Evolutionary conservation across 2,888 invertebrate genomes (phyloP), one percentile per base, ranked within the genome.

Genomic region (Schizaphis graminum): DNA sequence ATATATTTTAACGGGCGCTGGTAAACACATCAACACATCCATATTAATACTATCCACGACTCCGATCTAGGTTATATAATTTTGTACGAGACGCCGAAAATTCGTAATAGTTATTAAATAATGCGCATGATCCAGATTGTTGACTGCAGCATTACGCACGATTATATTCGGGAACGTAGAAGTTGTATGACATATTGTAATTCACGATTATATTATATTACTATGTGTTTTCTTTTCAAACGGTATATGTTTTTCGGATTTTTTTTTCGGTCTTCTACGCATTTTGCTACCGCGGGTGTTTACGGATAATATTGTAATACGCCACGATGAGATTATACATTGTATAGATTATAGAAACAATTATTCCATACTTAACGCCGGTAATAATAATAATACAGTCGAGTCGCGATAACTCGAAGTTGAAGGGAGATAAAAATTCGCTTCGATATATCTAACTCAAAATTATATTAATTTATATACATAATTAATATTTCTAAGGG

Each of bases 111-210:
- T 41, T 47, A 13, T 57, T 89, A 56, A 89, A 56, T 89, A 89
- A 89, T 57, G 89, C 89, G 56, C 56, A 57, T 57, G 89, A 89
- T 89, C 89, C 89, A 89, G 56, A 89, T 57, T 44, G 89, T 89
- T 7, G 89, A 57, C 53, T 4, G 44, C 85, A 28, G 47, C 44
- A 44, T 47, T 86, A 47, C 85, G 85, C 44, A 86, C 26, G 67
- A 7, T 35, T 67, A n/a, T 67, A n/a, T 67, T 67, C 16, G n/a
- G 67, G 7, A 35, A n/a, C 16, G 67, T 35, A 67, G 67, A n/a
- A n/a, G 67, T 67, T 35, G n/a, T 16, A n/a, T 67, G 13, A 67
- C 13, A 67, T 67, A 67, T n/a, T 67, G 67, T 67, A 67, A 67
- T 67, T 67, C 67, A 67, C n/a, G 67, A 67, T 67, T 67, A 67